Conservation (phyloP, 2,113 vertebrate species). For the Dermatemys mawii region DNA sequence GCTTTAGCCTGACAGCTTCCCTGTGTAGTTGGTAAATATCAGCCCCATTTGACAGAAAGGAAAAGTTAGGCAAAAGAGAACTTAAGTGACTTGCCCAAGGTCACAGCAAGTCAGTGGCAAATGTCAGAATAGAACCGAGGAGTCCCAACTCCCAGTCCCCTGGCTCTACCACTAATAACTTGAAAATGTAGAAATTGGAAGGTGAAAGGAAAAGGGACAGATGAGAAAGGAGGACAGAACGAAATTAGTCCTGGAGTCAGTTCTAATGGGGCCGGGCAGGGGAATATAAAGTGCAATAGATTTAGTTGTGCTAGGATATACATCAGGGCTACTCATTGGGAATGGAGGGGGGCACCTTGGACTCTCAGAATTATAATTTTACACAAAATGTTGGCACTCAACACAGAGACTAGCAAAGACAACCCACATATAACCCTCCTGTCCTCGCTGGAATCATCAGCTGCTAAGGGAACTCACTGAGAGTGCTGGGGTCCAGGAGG, state of each 20-base stretch:
- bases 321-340: background rate
- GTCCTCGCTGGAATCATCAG: fast-evolving
- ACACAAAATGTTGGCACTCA: background rate
- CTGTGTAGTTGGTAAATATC: background rate
- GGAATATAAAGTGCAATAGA: background rate
- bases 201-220: background rate
- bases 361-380: background rate
- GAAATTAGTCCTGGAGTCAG: background rate
- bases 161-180: background rate
- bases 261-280: background rate
- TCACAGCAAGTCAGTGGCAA: background rate
- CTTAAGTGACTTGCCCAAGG: background rate
- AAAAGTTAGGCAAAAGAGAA: background rate
- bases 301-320: background rate
- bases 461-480: conserved; percentile 20
- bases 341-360: background rate
- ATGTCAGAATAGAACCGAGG: background rate
- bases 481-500: fast-evolving
- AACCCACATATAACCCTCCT: fast-evolving
- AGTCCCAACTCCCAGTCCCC: no score
- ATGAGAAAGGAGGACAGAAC: background rate
- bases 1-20: background rate
- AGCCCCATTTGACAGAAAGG: background rate
- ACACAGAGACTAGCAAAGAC: background rate
- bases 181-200: background rate